These are phyloP conservation scores for Isurus oxyrinchus DNA, from an alignment of 2,113 vertebrate genomes.

Conservation along the genomic window DNA sequence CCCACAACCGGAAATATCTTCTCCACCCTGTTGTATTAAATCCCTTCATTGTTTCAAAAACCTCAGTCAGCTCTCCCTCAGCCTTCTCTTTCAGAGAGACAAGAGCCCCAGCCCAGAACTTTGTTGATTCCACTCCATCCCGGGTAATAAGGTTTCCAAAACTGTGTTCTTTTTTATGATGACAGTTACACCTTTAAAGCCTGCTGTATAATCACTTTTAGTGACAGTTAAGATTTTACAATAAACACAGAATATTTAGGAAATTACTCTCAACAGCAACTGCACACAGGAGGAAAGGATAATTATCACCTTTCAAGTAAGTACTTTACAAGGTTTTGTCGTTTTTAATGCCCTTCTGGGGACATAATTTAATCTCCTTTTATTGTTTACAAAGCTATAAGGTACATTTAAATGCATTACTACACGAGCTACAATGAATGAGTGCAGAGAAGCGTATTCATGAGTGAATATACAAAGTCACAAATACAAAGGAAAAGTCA, in stretches of 20 bases:
- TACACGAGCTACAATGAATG: background rate
- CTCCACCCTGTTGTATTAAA: background rate
- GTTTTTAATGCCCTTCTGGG: background rate
- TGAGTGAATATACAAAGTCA: background rate
- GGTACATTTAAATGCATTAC: background rate
- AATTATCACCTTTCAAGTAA: background rate
- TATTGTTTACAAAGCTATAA: background rate
- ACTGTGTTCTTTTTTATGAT: background rate
- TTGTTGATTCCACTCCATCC: background rate
- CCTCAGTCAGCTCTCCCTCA: no score
- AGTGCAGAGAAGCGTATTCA: background rate
- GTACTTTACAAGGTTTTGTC: background rate
- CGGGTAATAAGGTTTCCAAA: background rate
- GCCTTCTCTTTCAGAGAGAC: background rate
- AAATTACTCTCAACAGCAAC: background rate
- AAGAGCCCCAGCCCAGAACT: background rate
- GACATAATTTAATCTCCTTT: background rate
- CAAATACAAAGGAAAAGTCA: background rate
- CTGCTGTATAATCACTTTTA: background rate
- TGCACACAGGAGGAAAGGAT: background rate
- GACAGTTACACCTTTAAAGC: background rate
- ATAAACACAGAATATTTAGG: background rate
- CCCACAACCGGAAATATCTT: no score
- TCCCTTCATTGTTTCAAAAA: background rate
- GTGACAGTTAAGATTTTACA: background rate